Evolutionary conservation across 1,140 invertebrate genomes (phyloP), one percentile per base, ranked within the genome.

Genomic region (Parasteatoda tepidariorum): DNA sequence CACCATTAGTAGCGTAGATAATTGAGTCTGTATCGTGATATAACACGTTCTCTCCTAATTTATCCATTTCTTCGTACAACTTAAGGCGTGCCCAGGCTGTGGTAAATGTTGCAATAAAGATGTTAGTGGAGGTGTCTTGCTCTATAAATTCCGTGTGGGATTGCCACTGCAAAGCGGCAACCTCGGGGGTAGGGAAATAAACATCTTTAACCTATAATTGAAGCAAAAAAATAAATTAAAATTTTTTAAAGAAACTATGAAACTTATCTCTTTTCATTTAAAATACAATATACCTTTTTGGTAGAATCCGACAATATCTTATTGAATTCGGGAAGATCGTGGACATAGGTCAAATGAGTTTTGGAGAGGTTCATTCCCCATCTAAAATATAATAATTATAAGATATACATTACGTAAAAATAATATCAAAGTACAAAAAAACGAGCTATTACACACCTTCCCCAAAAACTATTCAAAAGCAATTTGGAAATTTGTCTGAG

Each of bases 401-500:
- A 28, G 6, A 67, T 34, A 4, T 26, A 15, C 6, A 9, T 38
- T 34, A 18, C 9, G 2, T 26, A 34, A 3, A 4, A 38, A n/a
- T 34, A 33, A 67, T 13, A 34, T 15, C 9, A 4, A 13, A n/a
- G 4, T 18, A 67, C n/a, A 3, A 67, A 9, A n/a, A 26, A 34
- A n/a, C 11, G n/a, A 67, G 24, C 33, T n/a, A 18, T 9, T 26
- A 67, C 2, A 15, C 13, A 30, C 24, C 64, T 28, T 67, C n/a
- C 68, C 41, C 41, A 31, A 87, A 62, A 86, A 85, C 4, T 48
- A 4, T 48, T 48, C 38, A 1, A 48, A 13, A 4, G 5, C 18
- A 88, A 73, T 22, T 73, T 73, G 6, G 70, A 38, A 5, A 87
- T 24, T 22, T 62, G 41, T 33, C 86, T 61, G 11, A 86, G 33